phyloP scores from a whole-genome alignment of 2,113 vertebrate species.

The Cichladusa arquata region DNA sequence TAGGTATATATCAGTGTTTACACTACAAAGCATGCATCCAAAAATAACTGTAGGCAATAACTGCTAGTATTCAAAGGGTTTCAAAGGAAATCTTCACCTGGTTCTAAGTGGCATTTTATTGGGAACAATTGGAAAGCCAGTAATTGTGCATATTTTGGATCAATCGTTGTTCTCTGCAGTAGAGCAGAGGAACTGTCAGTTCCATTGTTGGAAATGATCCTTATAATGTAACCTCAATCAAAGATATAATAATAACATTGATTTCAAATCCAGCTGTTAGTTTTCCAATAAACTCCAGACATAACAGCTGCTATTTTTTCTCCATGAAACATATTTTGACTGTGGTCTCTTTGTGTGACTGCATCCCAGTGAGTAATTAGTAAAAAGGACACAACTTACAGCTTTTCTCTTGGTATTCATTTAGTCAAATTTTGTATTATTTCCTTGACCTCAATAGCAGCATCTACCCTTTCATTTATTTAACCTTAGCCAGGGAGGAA shows the following conservation, averaged over 20 bases:
- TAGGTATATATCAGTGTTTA: background rate
- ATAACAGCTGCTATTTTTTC: background rate
- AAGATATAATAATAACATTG: background rate
- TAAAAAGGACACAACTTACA: background rate
- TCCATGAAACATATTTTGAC: background rate
- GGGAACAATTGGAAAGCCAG: background rate
- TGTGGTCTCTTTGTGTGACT: background rate
- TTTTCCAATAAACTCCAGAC: background rate
- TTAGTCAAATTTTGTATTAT: background rate
- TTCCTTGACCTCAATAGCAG: background rate
- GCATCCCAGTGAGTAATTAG: background rate
- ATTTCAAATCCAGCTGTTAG: constrained; percentile 10
- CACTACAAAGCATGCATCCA: background rate
- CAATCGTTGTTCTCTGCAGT: background rate
- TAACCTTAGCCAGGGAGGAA: constrained; percentile 33
- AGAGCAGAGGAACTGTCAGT: background rate
- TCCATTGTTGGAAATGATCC: background rate
- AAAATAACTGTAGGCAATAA: background rate
- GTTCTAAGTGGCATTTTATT: background rate
- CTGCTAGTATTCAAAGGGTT: background rate
- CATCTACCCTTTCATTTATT: constrained; percentile 20
- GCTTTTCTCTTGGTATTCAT: background rate
- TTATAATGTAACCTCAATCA: background rate
- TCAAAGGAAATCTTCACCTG: background rate
- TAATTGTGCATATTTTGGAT: background rate